phyloP scores from a whole-genome alignment of 2,113 vertebrate genomes.

The Saguinus imperator region DNA sequence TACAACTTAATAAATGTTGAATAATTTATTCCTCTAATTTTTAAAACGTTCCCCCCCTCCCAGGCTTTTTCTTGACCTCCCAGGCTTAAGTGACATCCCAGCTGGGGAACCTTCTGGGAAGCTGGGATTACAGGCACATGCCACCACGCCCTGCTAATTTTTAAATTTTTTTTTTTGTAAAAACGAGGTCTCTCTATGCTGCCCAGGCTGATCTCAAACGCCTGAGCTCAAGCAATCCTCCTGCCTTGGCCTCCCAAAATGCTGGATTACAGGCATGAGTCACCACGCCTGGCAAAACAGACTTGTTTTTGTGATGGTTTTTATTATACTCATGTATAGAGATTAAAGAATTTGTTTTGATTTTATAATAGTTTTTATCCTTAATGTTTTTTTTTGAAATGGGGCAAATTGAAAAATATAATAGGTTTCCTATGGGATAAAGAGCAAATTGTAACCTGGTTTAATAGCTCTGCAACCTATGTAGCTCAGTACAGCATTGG shows the following conservation, averaged over 20 bases:
- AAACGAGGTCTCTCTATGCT: too few species aligned
- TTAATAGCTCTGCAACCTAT: neutral
- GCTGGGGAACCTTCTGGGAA: too few species aligned
- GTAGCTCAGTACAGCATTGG: neutral
- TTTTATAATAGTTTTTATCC: neutral
- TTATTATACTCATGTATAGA: neutral
- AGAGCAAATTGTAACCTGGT: neutral
- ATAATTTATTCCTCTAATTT: neutral
- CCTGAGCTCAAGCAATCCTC: too few species aligned
- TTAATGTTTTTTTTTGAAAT: conserved; percentile 8
- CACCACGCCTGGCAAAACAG: too few species aligned
- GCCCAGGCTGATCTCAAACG: too few species aligned
- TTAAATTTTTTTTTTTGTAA: too few species aligned
- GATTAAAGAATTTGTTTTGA: neutral
- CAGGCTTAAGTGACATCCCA: too few species aligned
- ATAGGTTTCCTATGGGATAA: neutral
- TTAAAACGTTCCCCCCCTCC: neutral
- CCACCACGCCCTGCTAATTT: too few species aligned
- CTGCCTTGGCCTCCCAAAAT: too few species aligned
- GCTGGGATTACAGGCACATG: too few species aligned
- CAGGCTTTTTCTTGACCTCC: too few species aligned
- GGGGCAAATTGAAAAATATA: neutral
- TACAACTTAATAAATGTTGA: neutral
- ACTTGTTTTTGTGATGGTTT: conserved; percentile 5
- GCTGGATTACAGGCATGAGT: too few species aligned